A percentile compares a stretch with the other conserved stretches of the same genome.
Evolutionary conservation across 2,888 invertebrate species (phyloP).

Genomic region (Scaptomyza tumidula): DNA sequence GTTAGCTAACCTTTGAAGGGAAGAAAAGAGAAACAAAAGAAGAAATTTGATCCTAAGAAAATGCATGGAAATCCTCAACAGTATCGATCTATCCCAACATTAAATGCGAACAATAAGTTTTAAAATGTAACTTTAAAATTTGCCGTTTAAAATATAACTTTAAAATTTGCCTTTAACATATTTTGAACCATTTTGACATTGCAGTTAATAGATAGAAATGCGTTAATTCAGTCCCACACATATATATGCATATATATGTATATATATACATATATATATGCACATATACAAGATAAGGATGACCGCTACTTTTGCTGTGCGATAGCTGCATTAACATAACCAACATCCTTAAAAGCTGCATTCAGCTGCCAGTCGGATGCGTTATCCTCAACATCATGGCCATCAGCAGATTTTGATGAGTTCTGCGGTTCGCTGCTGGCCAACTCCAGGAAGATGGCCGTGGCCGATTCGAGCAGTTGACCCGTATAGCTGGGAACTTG

Average conservation of each 20-base stretch:
- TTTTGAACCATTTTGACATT: background rate
- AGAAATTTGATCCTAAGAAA: too few relatives aligned
- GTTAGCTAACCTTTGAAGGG: too few relatives aligned
- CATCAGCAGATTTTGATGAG: background rate
- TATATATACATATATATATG: background rate
- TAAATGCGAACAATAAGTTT: too few relatives aligned
- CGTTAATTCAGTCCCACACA: background rate
- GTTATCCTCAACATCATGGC: background rate
- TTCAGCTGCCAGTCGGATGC: background rate
- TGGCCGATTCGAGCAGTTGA: constrained; percentile 16
- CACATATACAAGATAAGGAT: background rate
- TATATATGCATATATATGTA: background rate
- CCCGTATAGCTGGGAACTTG: constrained; percentile 27
- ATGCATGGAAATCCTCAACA: too few relatives aligned
- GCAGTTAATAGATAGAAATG: background rate
- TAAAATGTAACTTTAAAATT: background rate
- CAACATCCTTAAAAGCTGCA: background rate
- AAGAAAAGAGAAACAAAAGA: too few relatives aligned
- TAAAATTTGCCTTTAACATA: background rate
- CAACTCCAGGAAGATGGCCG: constrained; percentile 2
- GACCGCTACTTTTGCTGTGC: constrained; percentile 2
- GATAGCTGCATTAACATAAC: background rate
- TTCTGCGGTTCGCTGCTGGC: background rate
- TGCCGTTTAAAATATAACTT: background rate
- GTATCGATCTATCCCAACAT: too few relatives aligned